A percentile compares a stretch with the other conserved stretches of the same genome.
Conservation (phyloP, 2,113 vertebrate genomes). For the Syrrhaptes paradoxus region DNA sequence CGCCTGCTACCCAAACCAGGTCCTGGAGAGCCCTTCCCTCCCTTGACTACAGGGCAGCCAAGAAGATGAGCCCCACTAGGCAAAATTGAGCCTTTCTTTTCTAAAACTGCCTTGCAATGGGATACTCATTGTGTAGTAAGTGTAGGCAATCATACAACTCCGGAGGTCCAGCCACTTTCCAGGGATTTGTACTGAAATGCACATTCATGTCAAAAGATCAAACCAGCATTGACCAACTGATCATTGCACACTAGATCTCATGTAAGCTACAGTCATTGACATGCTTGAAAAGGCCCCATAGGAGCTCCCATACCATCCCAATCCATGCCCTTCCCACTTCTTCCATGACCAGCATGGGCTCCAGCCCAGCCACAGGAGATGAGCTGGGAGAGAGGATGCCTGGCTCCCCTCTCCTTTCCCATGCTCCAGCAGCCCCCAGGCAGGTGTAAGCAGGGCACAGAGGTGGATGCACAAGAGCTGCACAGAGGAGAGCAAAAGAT, state of each 20-base stretch:
- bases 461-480: not conserved
- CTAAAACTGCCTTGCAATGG: not conserved
- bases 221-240: not conserved
- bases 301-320: fast-evolving
- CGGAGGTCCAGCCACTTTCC: not conserved
- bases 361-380: not conserved
- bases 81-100: not conserved
- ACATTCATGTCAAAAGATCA: not conserved
- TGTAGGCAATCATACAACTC: not conserved
- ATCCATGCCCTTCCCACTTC: not conserved
- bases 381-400: not conserved
- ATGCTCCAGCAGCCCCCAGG: fast-evolving
- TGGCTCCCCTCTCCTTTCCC: not conserved
- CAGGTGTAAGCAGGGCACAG: not conserved
- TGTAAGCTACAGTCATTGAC: not conserved
- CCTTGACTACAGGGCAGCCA: not conserved
- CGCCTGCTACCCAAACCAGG: not conserved
- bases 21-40: not conserved
- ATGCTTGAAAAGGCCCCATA: not conserved
- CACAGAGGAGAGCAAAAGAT: not conserved
- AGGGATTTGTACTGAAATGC: not conserved
- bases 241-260: not conserved
- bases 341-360: no score
- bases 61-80: not conserved
- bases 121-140: not conserved